Evolutionary conservation across 2,888 invertebrate species (phyloP).

Genomic region (Cheilosia scutellata): DNA sequence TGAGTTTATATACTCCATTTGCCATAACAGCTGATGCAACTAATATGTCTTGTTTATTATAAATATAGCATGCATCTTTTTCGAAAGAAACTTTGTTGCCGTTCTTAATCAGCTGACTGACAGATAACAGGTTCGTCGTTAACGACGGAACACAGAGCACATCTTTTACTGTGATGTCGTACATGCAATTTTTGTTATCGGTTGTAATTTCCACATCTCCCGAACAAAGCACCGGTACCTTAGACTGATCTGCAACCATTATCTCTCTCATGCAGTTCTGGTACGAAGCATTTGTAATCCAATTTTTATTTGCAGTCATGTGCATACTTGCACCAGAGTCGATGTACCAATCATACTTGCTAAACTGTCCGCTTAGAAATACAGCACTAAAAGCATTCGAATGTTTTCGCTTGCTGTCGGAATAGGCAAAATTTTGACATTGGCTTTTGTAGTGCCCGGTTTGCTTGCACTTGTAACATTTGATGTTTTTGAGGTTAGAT

Average conservation of each 20-base stretch:
- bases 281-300: slow-evolving; percentile 36
- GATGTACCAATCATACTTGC: slow-evolving; percentile 73
- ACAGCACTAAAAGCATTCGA: slow-evolving; percentile 77
- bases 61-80: not conserved
- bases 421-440: not conserved
- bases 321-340: slow-evolving; percentile 78
- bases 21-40: too few relatives aligned
- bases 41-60: not conserved
- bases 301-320: slow-evolving; percentile 65
- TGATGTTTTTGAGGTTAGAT: slow-evolving; percentile 10
- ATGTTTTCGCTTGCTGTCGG: slow-evolving; percentile 32
- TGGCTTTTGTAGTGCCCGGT: slow-evolving; percentile 27
- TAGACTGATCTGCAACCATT: slow-evolving; percentile 37
- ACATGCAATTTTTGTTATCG: not conserved
- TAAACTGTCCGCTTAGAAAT: slow-evolving; percentile 65
- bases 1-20: not conserved
- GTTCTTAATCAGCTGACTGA: not conserved
- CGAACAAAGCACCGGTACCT: slow-evolving; percentile 23
- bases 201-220: slow-evolving; percentile 31
- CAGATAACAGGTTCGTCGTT: not conserved
- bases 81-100: not conserved
- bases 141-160: slow-evolving; percentile 24
- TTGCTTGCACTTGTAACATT: slow-evolving; percentile 25
- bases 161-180: slow-evolving; percentile 9
- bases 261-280: slow-evolving; percentile 9